These are phyloP conservation scores for Gila orcuttii DNA, from an alignment of 2,113 vertebrate genomes.

Conservation along the genomic window DNA sequence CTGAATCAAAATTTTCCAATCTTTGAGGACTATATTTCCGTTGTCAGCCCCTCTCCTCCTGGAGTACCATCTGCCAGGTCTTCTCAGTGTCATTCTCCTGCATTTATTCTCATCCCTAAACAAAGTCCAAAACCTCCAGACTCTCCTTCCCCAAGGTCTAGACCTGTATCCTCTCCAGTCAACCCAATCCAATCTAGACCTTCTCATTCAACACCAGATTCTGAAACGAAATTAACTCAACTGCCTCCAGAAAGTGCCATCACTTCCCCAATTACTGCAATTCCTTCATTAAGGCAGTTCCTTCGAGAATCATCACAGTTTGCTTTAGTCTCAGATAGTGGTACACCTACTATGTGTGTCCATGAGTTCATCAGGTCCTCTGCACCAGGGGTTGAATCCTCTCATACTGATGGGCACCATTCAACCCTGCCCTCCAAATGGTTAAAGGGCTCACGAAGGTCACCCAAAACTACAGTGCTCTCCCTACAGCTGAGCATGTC, in stretches of 20 bases:
- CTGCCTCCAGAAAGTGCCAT: not conserved
- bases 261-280: not conserved
- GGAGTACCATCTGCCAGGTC: not conserved
- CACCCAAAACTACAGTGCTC: not conserved
- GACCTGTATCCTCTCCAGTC: not conserved
- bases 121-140: constrained; percentile 7
- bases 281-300: not conserved
- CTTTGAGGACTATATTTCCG: not conserved
- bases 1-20: not conserved
- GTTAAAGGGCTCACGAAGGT: not conserved
- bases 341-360: not conserved
- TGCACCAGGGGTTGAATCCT: not conserved
- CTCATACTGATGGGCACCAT: not conserved
- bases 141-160: not conserved
- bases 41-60: not conserved
- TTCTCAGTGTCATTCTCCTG: not conserved
- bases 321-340: not conserved
- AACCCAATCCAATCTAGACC: not conserved
- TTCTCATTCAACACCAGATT: not conserved
- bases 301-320: not conserved
- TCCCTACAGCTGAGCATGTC: constrained; percentile 19
- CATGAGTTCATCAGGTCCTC: constrained; percentile 15
- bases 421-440: not conserved
- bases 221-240: not conserved
- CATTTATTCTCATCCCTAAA: not conserved